Evolutionary conservation across 1,140 invertebrate species (phyloP).

Genomic region (Cardiocondyla obscurior): DNA sequence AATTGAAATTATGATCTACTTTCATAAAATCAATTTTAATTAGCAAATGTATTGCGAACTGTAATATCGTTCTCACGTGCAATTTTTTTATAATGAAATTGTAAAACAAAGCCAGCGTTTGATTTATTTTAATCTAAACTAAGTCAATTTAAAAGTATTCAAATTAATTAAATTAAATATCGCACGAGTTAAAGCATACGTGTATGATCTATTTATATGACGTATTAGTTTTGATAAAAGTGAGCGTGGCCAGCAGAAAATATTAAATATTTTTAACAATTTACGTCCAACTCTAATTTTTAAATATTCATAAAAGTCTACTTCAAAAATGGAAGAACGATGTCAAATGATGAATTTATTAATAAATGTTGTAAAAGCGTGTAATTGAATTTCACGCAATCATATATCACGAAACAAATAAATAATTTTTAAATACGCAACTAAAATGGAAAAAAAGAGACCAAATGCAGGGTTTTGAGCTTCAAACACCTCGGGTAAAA

Average conservation of each 20-base stretch:
- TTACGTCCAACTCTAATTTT: background rate
- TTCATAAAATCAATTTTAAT: background rate
- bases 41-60: background rate
- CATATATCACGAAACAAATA: background rate
- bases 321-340: background rate
- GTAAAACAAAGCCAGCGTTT: background rate
- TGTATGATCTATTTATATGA: background rate
- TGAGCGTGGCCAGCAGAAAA: background rate
- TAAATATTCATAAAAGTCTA: slow-evolving; percentile 14
- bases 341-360: background rate
- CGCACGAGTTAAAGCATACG: background rate
- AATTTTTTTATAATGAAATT: background rate
- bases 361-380: background rate
- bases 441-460: background rate
- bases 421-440: background rate
- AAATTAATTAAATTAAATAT: background rate
- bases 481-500: background rate
- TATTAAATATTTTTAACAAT: background rate
- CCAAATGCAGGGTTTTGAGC: background rate
- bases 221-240: background rate
- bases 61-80: background rate
- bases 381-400: background rate
- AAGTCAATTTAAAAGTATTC: background rate
- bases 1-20: slow-evolving; percentile 11
- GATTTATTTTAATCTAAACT: slow-evolving; percentile 17